phyloP scores from a whole-genome alignment of 1,140 invertebrate genomes.

The Choristoneura fumiferana region DNA sequence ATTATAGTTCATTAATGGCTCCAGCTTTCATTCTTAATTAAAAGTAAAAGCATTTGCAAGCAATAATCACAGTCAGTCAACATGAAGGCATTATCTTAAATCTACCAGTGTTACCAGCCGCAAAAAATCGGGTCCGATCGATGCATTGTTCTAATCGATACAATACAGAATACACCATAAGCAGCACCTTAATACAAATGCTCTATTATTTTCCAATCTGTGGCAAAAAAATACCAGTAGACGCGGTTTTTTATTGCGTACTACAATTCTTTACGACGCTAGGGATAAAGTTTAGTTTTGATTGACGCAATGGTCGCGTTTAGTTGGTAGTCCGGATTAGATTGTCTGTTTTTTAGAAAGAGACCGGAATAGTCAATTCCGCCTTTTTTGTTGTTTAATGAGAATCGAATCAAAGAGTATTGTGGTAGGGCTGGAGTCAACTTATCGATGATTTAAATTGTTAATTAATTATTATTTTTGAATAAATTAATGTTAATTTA shows the following conservation, averaged over 20 bases:
- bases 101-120: background rate
- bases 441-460: slow-evolving; percentile 26
- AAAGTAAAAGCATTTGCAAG: slow-evolving; percentile 5
- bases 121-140: slow-evolving; percentile 1
- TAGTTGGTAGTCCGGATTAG: slow-evolving; percentile 29
- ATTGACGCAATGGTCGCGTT: slow-evolving; percentile 31
- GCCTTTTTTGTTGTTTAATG: slow-evolving; percentile 53
- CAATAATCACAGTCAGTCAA: too few species aligned
- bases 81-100: background rate
- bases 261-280: slow-evolving; percentile 20
- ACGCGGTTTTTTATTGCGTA: slow-evolving; percentile 21
- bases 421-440: slow-evolving; percentile 40
- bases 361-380: slow-evolving; percentile 39
- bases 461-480: too few species aligned
- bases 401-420: slow-evolving; percentile 57
- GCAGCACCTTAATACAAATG: slow-evolving; percentile 55
- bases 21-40: background rate
- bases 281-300: slow-evolving; percentile 21
- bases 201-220: slow-evolving; percentile 49
- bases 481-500: too few species aligned
- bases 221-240: slow-evolving; percentile 34
- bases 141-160: background rate
- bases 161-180: slow-evolving; percentile 54
- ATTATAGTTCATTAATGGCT: too few species aligned
- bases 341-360: slow-evolving; percentile 43